Conservation (phyloP, 2,888 invertebrate genomes). For the Eilema depressum region DNA sequence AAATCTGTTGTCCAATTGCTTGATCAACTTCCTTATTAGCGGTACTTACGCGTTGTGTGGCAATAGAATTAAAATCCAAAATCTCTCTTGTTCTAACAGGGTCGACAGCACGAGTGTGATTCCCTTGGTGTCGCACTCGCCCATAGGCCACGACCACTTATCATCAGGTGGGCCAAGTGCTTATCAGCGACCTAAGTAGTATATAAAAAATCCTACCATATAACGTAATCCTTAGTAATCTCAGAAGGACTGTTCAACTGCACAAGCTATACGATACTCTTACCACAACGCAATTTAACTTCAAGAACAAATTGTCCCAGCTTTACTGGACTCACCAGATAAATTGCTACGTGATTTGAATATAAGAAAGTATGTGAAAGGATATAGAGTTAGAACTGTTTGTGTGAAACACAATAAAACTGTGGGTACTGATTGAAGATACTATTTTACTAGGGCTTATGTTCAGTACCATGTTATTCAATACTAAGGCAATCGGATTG, state of each 20-base stretch:
- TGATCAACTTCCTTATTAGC: not conserved
- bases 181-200: no score
- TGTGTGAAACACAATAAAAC: not conserved
- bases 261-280: slow-evolving; percentile 9
- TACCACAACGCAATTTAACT: slow-evolving; percentile 13
- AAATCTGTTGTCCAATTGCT: not conserved
- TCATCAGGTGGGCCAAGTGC: no score
- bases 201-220: no score
- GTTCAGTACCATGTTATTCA: no score
- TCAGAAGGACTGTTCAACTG: not conserved
- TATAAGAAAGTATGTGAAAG: slow-evolving; percentile 5
- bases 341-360: slow-evolving; percentile 2
- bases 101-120: no score
- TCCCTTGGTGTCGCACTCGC: no score
- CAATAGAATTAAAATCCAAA: slow-evolving; percentile 4
- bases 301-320: slow-evolving; percentile 5
- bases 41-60: not conserved
- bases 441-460: not conserved
- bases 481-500: no score
- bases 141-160: no score
- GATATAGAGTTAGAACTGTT: not conserved
- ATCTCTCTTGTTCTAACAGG: no score
- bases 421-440: not conserved
- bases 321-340: slow-evolving; percentile 5
- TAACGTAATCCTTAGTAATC: not conserved